Evolutionary conservation across 2,113 vertebrate genomes (phyloP).

Genomic region (Xyrauchen texanus): DNA sequence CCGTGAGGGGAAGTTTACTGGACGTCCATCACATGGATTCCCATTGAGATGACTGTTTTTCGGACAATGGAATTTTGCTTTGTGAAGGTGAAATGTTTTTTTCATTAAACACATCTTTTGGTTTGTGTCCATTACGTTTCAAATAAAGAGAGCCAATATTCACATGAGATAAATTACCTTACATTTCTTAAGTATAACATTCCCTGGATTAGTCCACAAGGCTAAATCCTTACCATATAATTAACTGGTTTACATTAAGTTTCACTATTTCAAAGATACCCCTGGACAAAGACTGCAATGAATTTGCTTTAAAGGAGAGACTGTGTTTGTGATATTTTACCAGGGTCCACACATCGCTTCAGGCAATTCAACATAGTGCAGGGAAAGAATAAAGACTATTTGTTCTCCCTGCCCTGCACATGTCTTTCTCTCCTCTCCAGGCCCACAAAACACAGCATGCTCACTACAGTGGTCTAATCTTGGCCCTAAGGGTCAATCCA

Average conservation of each 20-base stretch:
- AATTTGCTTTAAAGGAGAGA: conserved; percentile 9
- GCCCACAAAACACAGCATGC: conserved; percentile 57
- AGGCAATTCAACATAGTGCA: not conserved
- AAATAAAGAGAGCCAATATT: no score
- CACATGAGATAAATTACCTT: no score
- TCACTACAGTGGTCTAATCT: conserved; percentile 51
- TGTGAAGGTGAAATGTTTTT: no score
- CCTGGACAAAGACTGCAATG: not conserved
- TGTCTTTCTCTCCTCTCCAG: conserved; percentile 27
- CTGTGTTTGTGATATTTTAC: conserved; percentile 11
- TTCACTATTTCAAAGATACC: not conserved
- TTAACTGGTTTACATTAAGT: conserved; percentile 2
- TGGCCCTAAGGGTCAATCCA: conserved; percentile 35
- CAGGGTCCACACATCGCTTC: not conserved
- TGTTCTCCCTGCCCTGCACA: not conserved
- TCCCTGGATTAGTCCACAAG: not conserved
- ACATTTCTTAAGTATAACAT: no score
- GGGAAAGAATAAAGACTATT: conserved; percentile 12
- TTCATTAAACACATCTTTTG: no score
- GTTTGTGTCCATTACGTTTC: no score
- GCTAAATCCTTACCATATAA: not conserved
- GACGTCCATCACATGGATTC: no score
- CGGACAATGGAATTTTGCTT: no score
- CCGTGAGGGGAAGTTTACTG: no score
- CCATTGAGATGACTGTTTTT: no score